phyloP scores from a whole-genome alignment of 30 jellyfish, hydroid and myxozoan species.

The Aurelia sp. region DNA sequence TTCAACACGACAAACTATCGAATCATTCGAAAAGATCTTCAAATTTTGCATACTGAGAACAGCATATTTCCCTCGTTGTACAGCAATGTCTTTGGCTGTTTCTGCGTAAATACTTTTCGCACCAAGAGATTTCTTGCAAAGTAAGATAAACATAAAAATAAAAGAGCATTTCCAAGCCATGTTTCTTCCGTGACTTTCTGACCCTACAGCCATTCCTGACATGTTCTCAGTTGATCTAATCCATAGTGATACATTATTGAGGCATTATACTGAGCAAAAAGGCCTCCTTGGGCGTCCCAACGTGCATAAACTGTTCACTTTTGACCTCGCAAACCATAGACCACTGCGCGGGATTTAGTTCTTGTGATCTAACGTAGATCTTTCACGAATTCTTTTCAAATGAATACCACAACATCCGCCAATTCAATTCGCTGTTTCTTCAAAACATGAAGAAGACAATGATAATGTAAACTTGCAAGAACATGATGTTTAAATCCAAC shows the following conservation, averaged over 20 bases:
- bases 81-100: conserved; percentile 4
- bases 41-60: conserved; percentile 4
- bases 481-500: conserved; percentile 1
- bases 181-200: background rate
- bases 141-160: background rate
- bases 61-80: conserved; percentile 20
- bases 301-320: too few species aligned
- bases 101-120: background rate
- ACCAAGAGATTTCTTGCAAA: background rate
- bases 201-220: background rate
- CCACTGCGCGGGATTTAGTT: too few species aligned
- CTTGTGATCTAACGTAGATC: conserved; percentile 6
- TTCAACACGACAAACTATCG: conserved; percentile 58
- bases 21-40: conserved; percentile 1
- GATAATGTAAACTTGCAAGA: background rate
- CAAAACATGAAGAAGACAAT: conserved; percentile 3
- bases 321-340: too few species aligned
- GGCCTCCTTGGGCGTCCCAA: too few species aligned
- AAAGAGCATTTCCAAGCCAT: background rate
- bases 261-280: too few species aligned
- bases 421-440: conserved; percentile 53
- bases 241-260: too few species aligned
- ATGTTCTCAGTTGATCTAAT: too few species aligned
- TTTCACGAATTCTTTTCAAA: conserved; percentile 22
- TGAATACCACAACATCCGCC: conserved; percentile 70